Percentiles rank a stretch among this genome's conserved stretches.
Conservation (phyloP, 2,888 invertebrate genomes). For the Tubulanus polymorphus region DNA sequence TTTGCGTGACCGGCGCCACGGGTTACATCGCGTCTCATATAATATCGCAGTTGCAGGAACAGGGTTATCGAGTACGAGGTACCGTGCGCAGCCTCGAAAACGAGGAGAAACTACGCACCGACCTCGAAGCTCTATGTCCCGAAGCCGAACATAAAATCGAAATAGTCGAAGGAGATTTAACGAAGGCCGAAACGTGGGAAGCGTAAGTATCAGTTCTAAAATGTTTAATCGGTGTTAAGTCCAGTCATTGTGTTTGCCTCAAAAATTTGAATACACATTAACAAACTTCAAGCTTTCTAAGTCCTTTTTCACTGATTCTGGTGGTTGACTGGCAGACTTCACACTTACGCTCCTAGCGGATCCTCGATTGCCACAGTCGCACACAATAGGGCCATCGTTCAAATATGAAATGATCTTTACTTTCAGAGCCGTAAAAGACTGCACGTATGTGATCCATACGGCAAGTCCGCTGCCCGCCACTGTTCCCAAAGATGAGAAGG, state of each 20-base stretch:
- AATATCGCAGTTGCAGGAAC: slow-evolving; percentile 54
- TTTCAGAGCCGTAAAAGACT: slow-evolving; percentile 52
- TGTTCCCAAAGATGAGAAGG: slow-evolving; percentile 48
- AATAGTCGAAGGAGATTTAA: slow-evolving; percentile 56
- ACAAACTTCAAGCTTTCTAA: too few relatives aligned
- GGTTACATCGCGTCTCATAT: slow-evolving; percentile 58
- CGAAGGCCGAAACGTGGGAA: slow-evolving; percentile 51
- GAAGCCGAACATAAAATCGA: slow-evolving; percentile 54
- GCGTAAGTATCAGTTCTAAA: slow-evolving; percentile 25
- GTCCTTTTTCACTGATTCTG: too few relatives aligned
- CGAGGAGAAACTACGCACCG: slow-evolving; percentile 43
- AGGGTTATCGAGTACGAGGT: slow-evolving; percentile 56
- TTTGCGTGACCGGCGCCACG: slow-evolving; percentile 58
- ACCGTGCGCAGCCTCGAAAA: slow-evolving; percentile 54
- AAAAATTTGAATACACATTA: too few relatives aligned
- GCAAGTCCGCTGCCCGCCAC: slow-evolving; percentile 53
- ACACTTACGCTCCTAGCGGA: too few relatives aligned
- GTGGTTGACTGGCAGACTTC: too few relatives aligned
- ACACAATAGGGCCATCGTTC: too few relatives aligned
- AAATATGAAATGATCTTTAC: too few relatives aligned
- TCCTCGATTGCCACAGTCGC: too few relatives aligned
- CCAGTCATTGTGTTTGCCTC: too few relatives aligned
- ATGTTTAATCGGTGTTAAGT: too few relatives aligned
- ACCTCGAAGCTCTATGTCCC: slow-evolving; percentile 46
- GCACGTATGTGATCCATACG: slow-evolving; percentile 54